These are phyloP conservation scores for Malacoctenus gilli DNA, from an alignment of 2,797 vertebrate genomes.

Conservation along the genomic window DNA sequence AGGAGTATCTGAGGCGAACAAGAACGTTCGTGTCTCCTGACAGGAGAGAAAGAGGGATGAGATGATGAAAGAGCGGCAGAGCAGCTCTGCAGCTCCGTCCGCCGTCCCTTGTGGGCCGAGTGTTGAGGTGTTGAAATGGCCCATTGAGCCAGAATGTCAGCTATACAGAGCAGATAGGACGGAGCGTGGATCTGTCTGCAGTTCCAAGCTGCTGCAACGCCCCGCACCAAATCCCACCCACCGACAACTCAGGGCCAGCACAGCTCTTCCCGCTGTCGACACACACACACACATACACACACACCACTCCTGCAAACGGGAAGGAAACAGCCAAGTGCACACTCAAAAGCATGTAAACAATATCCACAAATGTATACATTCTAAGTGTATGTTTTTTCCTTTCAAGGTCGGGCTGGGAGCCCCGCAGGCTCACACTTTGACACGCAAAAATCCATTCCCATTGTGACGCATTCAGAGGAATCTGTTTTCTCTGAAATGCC, in stretches of 20 bases:
- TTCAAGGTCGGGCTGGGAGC: conserved; percentile 19
- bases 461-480: conserved; percentile 62
- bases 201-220: conserved; percentile 36
- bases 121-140: conserved; percentile 75
- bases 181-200: conserved; percentile 66
- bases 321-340: conserved; percentile 22
- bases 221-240: conserved; percentile 33
- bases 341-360: conserved; percentile 14
- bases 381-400: conserved; percentile 4
- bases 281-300: conserved; percentile 13
- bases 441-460: conserved; percentile 46
- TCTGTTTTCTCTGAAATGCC: conserved; percentile 70
- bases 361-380: conserved; percentile 11
- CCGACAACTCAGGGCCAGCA: conserved; percentile 35
- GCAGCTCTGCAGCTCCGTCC: conserved; percentile 29
- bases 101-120: conserved; percentile 58
- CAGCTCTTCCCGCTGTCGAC: conserved; percentile 40
- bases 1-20: conserved; percentile 22
- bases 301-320: conserved; percentile 16
- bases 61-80: conserved; percentile 14
- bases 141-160: conserved; percentile 73
- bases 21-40: conserved; percentile 39
- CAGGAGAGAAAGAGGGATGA: conserved; percentile 21
- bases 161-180: conserved; percentile 61
- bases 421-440: conserved; percentile 54